Conservation (phyloP, 2,888 invertebrate genomes). For the Stenodema calcarata region DNA sequence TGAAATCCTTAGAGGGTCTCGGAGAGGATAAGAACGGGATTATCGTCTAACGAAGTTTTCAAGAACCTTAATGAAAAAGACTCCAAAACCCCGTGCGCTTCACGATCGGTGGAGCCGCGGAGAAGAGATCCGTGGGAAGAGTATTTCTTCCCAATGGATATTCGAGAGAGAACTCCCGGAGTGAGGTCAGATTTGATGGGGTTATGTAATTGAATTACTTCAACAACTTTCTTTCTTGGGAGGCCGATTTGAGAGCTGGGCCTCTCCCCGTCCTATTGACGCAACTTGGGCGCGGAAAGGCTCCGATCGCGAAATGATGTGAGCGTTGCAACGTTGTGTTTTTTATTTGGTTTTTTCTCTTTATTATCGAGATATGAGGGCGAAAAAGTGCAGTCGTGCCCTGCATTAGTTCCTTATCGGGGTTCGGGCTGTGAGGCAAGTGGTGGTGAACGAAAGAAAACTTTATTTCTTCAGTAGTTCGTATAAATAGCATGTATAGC, state of each 20-base stretch:
- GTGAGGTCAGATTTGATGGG: slow-evolving; percentile 19
- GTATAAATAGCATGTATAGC: no score
- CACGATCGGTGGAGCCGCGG: background rate
- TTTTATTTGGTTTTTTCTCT: background rate
- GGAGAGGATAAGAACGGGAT: background rate
- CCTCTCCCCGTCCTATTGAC: background rate
- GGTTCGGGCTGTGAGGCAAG: background rate
- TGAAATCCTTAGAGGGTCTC: background rate
- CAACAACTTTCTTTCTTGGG: slow-evolving; percentile 4
- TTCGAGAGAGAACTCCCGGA: background rate
- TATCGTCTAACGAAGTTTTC: background rate
- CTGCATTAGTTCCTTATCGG: background rate
- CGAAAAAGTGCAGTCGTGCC: background rate
- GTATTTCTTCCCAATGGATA: background rate
- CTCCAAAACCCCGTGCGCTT: background rate
- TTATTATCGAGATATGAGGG: background rate
- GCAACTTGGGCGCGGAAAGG: background rate
- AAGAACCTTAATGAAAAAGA: background rate
- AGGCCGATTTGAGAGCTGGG: background rate
- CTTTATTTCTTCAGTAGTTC: background rate
- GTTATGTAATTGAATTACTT: slow-evolving; percentile 6
- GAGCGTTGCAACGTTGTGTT: background rate
- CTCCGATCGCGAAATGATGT: background rate
- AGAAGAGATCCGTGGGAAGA: slow-evolving; percentile 5
- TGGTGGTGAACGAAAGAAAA: background rate